These are phyloP conservation scores for Myopa tessellatipennis DNA, from an alignment of 2,888 invertebrate species.

Conservation along the genomic window DNA sequence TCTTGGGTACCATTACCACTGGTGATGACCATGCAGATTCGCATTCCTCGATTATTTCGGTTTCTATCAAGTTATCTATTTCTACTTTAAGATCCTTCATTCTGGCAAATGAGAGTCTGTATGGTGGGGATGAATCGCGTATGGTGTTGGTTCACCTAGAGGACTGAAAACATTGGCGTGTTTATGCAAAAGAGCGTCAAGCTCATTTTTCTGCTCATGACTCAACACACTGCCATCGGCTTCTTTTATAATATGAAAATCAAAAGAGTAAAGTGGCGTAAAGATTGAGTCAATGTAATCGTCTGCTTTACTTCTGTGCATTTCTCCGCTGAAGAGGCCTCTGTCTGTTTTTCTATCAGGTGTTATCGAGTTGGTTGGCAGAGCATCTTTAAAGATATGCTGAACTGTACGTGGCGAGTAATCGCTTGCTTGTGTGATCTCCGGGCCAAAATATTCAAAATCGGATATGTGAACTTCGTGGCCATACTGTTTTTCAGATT, in stretches of 20 bases:
- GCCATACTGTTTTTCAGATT: not conserved
- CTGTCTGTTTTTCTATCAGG: slow-evolving; percentile 1
- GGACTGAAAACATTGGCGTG: not conserved
- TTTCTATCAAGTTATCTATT: slow-evolving; percentile 50
- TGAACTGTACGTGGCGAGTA: no score
- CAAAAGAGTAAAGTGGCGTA: not conserved
- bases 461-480: no score
- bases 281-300: not conserved
- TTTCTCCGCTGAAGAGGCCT: not conserved
- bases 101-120: slow-evolving; percentile 50
- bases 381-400: no score
- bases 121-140: slow-evolving; percentile 26
- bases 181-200: not conserved
- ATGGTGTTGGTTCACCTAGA: not conserved
- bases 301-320: no score
- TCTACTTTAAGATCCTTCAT: slow-evolving; percentile 21
- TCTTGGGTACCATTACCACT: slow-evolving; percentile 50
- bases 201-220: no score
- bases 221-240: not conserved
- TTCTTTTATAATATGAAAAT: slow-evolving; percentile 25
- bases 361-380: no score
- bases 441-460: no score
- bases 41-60: slow-evolving; percentile 59
- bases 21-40: slow-evolving; percentile 62
- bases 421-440: no score